Evolutionary conservation across 2,888 invertebrate species (phyloP), one percentile per base, ranked within the genome.

Genomic region (Papilio protenor): DNA sequence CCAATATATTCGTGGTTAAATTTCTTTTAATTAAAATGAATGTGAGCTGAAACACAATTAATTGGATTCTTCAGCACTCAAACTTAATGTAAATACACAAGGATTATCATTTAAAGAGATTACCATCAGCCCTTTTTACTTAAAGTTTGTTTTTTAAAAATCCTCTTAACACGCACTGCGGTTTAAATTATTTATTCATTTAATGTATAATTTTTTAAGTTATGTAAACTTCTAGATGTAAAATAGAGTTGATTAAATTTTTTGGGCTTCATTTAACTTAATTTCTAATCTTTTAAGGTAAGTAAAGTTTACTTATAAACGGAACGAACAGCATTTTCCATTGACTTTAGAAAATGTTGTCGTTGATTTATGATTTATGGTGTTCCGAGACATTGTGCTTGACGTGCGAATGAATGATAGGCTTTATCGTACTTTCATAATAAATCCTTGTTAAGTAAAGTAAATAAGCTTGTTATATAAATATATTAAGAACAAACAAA

Each of bases 91-190:
- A 76, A 76, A 71, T 71, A 76, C 76, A 45, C 23, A 45, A 59
- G 66, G 77, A 64, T 77, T 77, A 61, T 18, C 52, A 77, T 77
- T 73, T 66, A 57, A 77, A 73, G 52, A 73, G 77, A 77, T 77
- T 77, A 77, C 5, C 73, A 40, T 45, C 40, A 77, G 49, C 55
- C 66, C 73, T 77, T 23, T 40, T 61, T 77, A 57, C 57, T 55
- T 61, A 52, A 49, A 33, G 21, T 10, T 18, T 40, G 8, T 18
- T n/a, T 40, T 45, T 45, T 2, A 45, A 3, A 40, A 73, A 73
- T 45, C 73, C 57, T 57, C 5, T 40, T 59, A 45, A 45, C 45
- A 66, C 18, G 16, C 10, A 61, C 40, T 10, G 2, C 18, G 8
- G 5, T 66, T 66, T 66, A 40, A 66, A n/a, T 59, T 23, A 21